Conservation (phyloP, 2,888 invertebrate species). For the Frankliniella fusca region DNA sequence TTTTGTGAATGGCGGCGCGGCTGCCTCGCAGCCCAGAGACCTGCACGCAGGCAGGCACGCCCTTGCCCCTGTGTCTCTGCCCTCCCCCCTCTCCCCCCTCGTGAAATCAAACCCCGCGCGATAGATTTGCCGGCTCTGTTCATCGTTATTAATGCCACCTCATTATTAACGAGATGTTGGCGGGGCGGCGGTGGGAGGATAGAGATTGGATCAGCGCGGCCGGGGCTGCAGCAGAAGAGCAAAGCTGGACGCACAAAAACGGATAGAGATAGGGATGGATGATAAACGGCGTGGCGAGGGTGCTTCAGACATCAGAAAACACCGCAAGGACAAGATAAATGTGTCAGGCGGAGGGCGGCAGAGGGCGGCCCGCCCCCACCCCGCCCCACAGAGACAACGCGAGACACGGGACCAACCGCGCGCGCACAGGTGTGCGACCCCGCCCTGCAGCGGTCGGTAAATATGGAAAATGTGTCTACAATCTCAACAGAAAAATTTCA, state of each 20-base stretch:
- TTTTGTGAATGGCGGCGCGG: too few species aligned
- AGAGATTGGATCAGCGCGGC: not conserved
- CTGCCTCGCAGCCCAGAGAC: too few species aligned
- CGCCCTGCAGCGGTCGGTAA: not conserved
- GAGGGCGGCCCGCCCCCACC: not conserved
- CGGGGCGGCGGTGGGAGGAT: not conserved
- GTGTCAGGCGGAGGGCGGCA: not conserved
- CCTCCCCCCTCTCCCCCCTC: too few species aligned
- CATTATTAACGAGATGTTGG: too few species aligned
- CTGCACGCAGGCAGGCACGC: too few species aligned
- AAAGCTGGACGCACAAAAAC: not conserved
- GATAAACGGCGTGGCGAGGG: slow-evolving; percentile 10
- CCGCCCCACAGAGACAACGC: not conserved
- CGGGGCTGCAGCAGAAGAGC: not conserved
- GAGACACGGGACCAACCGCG: not conserved
- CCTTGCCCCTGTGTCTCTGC: too few species aligned
- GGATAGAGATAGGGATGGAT: not conserved
- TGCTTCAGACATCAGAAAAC: not conserved
- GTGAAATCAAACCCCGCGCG: too few species aligned
- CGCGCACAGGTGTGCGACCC: not conserved
- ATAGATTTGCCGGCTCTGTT: too few species aligned
- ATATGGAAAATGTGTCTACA: not conserved
- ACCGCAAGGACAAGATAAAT: slow-evolving; percentile 18
- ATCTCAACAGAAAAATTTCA: too few species aligned
- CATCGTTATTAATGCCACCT: too few species aligned